These are phyloP conservation scores for Dynastes maya DNA, from an alignment of 2,888 invertebrate species.

Conservation along the genomic window DNA sequence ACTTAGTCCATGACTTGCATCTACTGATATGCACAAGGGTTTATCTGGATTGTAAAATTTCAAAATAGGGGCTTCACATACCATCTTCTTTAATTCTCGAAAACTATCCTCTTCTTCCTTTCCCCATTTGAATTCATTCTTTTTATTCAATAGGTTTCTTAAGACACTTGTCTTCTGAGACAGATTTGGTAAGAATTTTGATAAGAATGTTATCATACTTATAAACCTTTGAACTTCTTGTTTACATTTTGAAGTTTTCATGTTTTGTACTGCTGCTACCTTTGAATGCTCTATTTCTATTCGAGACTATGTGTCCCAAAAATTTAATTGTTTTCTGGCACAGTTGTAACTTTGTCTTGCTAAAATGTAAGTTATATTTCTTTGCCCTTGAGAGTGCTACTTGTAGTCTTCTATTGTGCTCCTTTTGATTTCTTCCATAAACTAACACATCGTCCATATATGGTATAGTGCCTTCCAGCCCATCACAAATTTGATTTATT, in stretches of 20 bases:
- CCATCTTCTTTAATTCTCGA: slow-evolving; percentile 8
- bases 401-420: slow-evolving; percentile 11
- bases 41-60: not conserved
- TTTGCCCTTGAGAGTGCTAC: not conserved
- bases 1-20: too few species aligned
- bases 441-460: not conserved
- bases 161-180: too few species aligned
- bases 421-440: not conserved
- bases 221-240: not conserved
- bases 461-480: not conserved
- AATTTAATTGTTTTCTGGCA: too few species aligned
- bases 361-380: not conserved
- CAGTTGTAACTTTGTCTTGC: too few species aligned
- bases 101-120: slow-evolving; percentile 16
- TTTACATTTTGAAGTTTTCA: too few species aligned
- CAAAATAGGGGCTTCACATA: slow-evolving; percentile 1
- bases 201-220: not conserved
- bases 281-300: too few species aligned
- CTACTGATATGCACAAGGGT: too few species aligned
- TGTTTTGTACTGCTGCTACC: too few species aligned
- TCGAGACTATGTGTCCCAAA: too few species aligned
- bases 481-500: slow-evolving; percentile 15
- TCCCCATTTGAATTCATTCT: not conserved
- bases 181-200: slow-evolving; percentile 5
- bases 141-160: too few species aligned